Evolutionary conservation across 1,140 invertebrate genomes (phyloP).

Genomic region (Tetramorium simillimum): DNA sequence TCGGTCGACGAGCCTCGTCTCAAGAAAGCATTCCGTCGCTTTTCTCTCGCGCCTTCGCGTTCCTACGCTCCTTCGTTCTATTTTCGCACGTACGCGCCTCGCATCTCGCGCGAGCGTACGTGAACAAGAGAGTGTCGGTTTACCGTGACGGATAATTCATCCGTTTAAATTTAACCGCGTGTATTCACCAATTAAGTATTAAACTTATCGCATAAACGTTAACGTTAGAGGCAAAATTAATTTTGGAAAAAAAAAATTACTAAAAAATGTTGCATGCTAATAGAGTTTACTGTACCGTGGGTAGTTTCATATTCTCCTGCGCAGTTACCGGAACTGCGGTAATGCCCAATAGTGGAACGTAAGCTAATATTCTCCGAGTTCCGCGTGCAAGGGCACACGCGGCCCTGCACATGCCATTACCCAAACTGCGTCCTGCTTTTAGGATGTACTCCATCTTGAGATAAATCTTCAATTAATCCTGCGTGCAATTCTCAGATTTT

Average conservation of each 20-base stretch:
- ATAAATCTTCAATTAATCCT: background rate
- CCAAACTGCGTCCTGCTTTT: constrained; percentile 80
- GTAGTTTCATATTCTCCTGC: background rate
- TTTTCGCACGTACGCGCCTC: constrained; percentile 40
- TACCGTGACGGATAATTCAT: constrained; percentile 47
- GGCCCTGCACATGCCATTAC: constrained; percentile 79
- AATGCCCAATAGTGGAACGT: constrained; percentile 80
- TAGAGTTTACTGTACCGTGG: constrained; percentile 47
- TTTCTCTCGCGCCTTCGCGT: constrained; percentile 23
- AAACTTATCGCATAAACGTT: background rate
- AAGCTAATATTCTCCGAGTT: constrained; percentile 79
- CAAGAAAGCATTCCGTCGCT: constrained; percentile 57
- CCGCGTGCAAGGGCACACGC: constrained; percentile 80
- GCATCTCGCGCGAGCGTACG: background rate
- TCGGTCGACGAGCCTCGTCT: constrained; percentile 12
- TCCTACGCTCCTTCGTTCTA: constrained; percentile 44
- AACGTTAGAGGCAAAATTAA: background rate
- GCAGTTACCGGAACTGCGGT: constrained; percentile 32
- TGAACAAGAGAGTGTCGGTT: constrained; percentile 61
- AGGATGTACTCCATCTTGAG: constrained; percentile 81
- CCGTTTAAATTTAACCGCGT: background rate
- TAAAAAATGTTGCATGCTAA: background rate
- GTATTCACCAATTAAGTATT: background rate
- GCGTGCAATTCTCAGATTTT: constrained; percentile 2
- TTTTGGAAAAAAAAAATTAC: background rate